A percentile compares a stretch with the other conserved stretches of the same genome.
Evolutionary conservation across 2,113 vertebrate genomes (phyloP).

Genomic region (Sisor rabdophorus): DNA sequence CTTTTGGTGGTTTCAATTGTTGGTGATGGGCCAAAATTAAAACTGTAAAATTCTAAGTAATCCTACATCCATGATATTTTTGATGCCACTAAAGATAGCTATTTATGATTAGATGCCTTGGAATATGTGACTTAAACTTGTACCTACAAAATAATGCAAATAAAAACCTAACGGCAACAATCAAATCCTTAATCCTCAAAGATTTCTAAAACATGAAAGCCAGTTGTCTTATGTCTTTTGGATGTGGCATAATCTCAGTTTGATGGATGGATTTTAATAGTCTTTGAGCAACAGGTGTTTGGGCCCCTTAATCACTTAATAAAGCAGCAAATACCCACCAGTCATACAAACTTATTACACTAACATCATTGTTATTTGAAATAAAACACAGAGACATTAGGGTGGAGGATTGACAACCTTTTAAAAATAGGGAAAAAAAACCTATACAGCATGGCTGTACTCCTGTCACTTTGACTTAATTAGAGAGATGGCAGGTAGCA

Average conservation of each 20-base stretch:
- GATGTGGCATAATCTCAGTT: not conserved
- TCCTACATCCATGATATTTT: too few relatives aligned
- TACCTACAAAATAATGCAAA: not conserved
- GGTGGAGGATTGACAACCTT: not conserved
- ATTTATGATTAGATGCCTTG: too few relatives aligned
- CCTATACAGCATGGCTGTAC: not conserved
- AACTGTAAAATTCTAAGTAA: not conserved
- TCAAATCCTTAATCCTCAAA: not conserved
- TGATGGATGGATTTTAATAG: not conserved
- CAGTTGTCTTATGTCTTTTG: too few relatives aligned
- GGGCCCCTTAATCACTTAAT: constrained; percentile 11
- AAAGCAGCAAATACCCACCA: not conserved
- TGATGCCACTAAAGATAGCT: too few relatives aligned
- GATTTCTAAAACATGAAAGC: not conserved
- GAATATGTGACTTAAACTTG: not conserved
- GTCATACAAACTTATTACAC: not conserved
- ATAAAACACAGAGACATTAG: not conserved
- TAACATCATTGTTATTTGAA: not conserved
- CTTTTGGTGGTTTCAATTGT: not conserved
- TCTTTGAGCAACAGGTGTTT: not conserved
- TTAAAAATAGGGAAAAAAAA: not conserved
- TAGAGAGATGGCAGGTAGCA: constrained; percentile 26
- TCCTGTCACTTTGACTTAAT: constrained; percentile 30
- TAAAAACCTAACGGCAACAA: not conserved
- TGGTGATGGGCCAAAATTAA: not conserved